A percentile compares a stretch with the other conserved stretches of the same genome.
Evolutionary conservation across 1,140 invertebrate species (phyloP).

Genomic region (Berghia stephanieae): DNA sequence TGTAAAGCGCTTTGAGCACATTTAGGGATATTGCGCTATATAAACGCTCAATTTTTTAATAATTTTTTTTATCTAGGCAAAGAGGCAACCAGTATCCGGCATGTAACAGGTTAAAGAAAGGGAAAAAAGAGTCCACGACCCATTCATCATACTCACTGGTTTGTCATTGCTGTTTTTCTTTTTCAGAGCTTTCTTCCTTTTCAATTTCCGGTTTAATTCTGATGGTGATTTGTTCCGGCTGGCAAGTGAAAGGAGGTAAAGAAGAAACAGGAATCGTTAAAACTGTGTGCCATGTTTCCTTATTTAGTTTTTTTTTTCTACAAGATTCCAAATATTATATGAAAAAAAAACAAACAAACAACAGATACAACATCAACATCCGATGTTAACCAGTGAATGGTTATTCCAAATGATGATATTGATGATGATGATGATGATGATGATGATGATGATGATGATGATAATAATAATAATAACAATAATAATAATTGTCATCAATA

Average conservation of each 20-base stretch:
- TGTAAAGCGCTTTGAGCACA: too few relatives aligned
- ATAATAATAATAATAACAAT: too few relatives aligned
- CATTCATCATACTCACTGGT: too few relatives aligned
- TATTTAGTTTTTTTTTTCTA: too few relatives aligned
- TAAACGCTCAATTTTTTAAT: too few relatives aligned
- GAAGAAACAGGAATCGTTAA: neutral
- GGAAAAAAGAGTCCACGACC: too few relatives aligned
- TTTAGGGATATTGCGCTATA: too few relatives aligned
- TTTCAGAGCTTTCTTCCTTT: conserved; percentile 47
- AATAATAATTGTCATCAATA: too few relatives aligned
- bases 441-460: too few relatives aligned
- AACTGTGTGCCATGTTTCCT: neutral
- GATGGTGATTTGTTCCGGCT: conserved; percentile 38
- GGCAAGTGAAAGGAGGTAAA: conserved; percentile 20
- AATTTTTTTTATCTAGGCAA: too few relatives aligned
- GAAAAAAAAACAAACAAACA: conserved; percentile 13
- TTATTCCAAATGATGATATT: neutral
- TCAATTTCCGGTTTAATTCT: conserved; percentile 42
- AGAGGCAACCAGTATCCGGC: too few relatives aligned
- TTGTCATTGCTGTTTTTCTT: conserved; percentile 29
- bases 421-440: neutral
- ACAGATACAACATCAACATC: neutral
- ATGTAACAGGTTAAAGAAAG: too few relatives aligned
- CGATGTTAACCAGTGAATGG: neutral
- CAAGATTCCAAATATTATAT: neutral